Evolutionary conservation across 2,888 invertebrate species (phyloP), one percentile per base, ranked within the genome.

Genomic region (Synergus gifuensis): DNA sequence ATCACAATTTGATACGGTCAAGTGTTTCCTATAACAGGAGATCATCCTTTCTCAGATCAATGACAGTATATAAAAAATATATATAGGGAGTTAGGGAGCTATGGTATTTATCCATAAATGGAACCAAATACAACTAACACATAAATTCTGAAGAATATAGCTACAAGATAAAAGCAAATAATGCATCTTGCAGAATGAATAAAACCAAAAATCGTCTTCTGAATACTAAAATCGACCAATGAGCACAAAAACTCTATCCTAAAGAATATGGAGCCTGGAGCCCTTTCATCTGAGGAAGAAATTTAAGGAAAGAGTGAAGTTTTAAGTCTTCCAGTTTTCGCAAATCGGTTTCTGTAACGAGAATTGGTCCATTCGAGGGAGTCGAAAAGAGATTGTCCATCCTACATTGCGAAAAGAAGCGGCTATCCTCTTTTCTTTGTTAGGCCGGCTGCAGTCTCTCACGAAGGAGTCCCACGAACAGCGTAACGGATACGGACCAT

Each of bases 391-490:
- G 73, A 73, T 54, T 73, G 73, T 54, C 36, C 36, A 73, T 73
- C 58, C 36, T 36, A n/a, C 40, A 4, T 54, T n/a, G 73, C 66
- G 80, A 81, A 82, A 86, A 87, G 86, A 87, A 86, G 83, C 81
- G 78, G 83, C 81, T 81, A 84, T 81, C 86, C 82, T 84, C 86
- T 84, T 89, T 91, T 91, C 90, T 91, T 91, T 90, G 90, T 90
- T 88, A 90, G 88, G 87, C 88, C 88, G 86, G 87, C 88, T 86
- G 86, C 88, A 86, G 83, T 85, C 88, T 87, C 86, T 87, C 85
- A 87, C 85, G 86, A 83, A 86, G 86, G 83, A 87, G 87, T 90
- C 89, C 88, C 89, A 89, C 89, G 88, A 87, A 87, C 87, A 86
- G 86, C 87, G 87, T 87, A 87, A 87, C 88, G 86, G 84, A 86